Evolutionary conservation across 2,888 invertebrate genomes (phyloP).

Genomic region (Hecatera dysodea): DNA sequence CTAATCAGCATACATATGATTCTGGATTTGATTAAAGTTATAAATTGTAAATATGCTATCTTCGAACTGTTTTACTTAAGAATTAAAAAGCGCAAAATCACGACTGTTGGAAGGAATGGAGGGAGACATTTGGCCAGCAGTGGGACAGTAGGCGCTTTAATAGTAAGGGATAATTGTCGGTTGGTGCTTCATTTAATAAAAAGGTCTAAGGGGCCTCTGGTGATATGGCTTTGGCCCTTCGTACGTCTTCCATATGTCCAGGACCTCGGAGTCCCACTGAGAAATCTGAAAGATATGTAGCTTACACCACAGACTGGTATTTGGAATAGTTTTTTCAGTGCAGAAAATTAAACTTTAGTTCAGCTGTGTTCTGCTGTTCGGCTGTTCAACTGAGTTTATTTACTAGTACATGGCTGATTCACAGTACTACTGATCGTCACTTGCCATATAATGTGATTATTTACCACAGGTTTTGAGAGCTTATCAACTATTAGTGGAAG

Average conservation of each 20-base stretch:
- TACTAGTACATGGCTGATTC: neutral
- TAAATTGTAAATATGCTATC: slow-evolving; percentile 23
- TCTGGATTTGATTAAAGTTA: slow-evolving; percentile 21
- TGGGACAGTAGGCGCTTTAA: neutral
- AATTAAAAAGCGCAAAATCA: neutral
- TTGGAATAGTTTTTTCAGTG: neutral
- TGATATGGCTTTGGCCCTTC: too few relatives aligned
- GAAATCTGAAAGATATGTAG: too few relatives aligned
- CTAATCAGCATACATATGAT: slow-evolving; percentile 23
- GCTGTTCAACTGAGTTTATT: too few relatives aligned
- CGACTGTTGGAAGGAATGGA: neutral
- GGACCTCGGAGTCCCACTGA: too few relatives aligned
- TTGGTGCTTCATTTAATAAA: too few relatives aligned
- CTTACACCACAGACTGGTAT: neutral
- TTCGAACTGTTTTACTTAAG: neutral
- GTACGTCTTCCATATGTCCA: too few relatives aligned
- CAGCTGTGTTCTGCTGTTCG: neutral
- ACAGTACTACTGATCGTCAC: neutral
- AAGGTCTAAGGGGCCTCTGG: too few relatives aligned
- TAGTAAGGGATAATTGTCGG: too few relatives aligned
- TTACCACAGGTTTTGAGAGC: slow-evolving; percentile 92
- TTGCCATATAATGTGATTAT: slow-evolving; percentile 13
- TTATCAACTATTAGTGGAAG: slow-evolving; percentile 96
- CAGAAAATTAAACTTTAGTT: neutral
- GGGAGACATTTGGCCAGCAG: neutral